Base-by-base conservation (phyloP, 2,888 invertebrate species). In the Oscheius sp. region DNA sequence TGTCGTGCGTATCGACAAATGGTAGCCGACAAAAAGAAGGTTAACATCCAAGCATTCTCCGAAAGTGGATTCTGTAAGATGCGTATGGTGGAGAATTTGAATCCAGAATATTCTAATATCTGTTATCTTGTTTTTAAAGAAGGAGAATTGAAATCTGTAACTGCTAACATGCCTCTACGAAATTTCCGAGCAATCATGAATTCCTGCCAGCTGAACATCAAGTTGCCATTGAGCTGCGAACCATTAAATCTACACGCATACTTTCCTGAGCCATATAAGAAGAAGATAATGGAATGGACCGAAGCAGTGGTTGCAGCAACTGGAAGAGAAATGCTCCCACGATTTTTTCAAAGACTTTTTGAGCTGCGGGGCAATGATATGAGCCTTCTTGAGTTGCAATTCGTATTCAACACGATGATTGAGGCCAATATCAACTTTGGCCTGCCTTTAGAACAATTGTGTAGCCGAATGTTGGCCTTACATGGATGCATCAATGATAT, bases 41-140 rank as follows among this genome's bases (percentile, higher is more conserved):
- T 46, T n/a, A 70, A 70, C 23, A 13, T 70, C 0, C 70, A 70
- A 61, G 61, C 46, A 9, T 70, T 59, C 45, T 45, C 46, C 1
- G 21, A 56, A 23, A 58, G 59, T 27, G 70, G 70, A 0, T 61
- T 13, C 52, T 18, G 43, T 6, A 49, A 70, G 52, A 23, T 70
- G 59, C 59, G 59, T 0, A 23, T 70, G 35, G 70, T 59, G 23
- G 70, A 70, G 23, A 70, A 70, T 21, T 12, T 59, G 23, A 70
- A 70, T 52, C 43, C 61, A 18, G 43, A 61, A 18, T 21, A 1
- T 41, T n/a, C 55, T 23, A 13, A 25, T 25, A 5, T 23, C 2
- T 23, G 13, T 25, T 23, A 23, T 5, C 25, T 55, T 6, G 21
- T 55, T 25, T 3, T 55, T 23, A 2, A 55, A 12, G n/a, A 23